Percentiles rank a stretch among this genome's conserved stretches.
Evolutionary conservation across 2,888 invertebrate genomes (phyloP).

Genomic region (Nymphalis urticae): DNA sequence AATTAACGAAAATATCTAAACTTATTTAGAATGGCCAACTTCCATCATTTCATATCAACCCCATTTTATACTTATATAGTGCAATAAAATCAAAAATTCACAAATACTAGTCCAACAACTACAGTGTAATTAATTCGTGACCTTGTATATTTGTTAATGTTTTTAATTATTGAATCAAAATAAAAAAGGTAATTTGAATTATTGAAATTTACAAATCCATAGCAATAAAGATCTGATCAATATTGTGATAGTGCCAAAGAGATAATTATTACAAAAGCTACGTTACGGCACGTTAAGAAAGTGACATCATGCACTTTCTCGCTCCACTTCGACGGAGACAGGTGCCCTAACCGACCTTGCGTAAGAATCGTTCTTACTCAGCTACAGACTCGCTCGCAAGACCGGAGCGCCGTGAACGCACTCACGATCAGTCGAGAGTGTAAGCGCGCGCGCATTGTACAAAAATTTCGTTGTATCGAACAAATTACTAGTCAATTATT

Average conservation of each 20-base stretch:
- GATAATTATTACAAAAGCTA: conserved; percentile 12
- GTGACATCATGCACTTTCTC: conserved; percentile 64
- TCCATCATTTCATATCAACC: too few relatives aligned
- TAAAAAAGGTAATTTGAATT: background rate
- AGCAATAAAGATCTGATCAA: background rate
- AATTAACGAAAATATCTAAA: too few relatives aligned
- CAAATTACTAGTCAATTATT: conserved; percentile 11
- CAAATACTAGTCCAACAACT: background rate
- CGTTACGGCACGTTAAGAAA: conserved; percentile 43
- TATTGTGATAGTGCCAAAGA: background rate
- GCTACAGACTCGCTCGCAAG: conserved; percentile 7
- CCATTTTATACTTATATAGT: background rate
- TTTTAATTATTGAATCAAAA: background rate
- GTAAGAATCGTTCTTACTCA: conserved; percentile 76
- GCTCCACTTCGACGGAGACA: conserved; percentile 52
- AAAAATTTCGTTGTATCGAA: background rate
- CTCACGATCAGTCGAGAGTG: conserved; percentile 43
- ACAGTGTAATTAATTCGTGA: background rate
- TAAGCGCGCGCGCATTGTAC: conserved; percentile 46
- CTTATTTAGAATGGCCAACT: too few relatives aligned
- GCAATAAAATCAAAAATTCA: background rate
- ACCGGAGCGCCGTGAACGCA: conserved; percentile 70
- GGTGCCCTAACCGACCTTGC: conserved; percentile 55
- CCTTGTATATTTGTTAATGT: background rate
- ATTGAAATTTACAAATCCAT: background rate